A percentile compares a stretch with the other conserved stretches of the same genome.
Conservation (phyloP, 1,140 invertebrate genomes). For the Drosophila carrolli region DNA sequence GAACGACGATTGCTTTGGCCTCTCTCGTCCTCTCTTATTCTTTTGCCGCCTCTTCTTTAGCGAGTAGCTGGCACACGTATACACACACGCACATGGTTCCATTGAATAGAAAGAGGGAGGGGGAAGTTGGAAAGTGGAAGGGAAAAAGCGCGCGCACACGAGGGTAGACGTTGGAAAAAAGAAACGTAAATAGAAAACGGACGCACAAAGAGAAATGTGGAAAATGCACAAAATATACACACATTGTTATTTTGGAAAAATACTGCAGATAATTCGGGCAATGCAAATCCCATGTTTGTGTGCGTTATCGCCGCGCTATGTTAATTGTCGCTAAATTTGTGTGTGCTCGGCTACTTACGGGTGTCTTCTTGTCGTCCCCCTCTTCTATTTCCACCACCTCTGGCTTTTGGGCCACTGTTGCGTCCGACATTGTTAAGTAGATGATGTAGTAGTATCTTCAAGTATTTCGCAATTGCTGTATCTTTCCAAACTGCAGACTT, state of each 20-base stretch:
- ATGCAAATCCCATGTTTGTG: slow-evolving; percentile 22
- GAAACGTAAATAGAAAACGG: slow-evolving; percentile 57
- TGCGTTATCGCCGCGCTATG: slow-evolving; percentile 64
- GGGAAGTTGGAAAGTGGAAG: slow-evolving; percentile 39
- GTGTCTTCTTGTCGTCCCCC: slow-evolving; percentile 67
- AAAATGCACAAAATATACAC: slow-evolving; percentile 38
- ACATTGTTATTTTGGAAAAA: slow-evolving; percentile 67
- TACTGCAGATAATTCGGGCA: slow-evolving; percentile 69
- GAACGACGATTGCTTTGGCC: slow-evolving; percentile 43
- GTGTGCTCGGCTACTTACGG: slow-evolving; percentile 57
- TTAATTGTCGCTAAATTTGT: slow-evolving; percentile 66
- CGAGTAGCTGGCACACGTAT: slow-evolving; percentile 57
- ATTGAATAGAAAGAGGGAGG: neutral
- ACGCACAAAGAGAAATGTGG: slow-evolving; percentile 29
- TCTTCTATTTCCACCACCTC: slow-evolving; percentile 56
- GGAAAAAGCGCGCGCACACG: slow-evolving; percentile 80
- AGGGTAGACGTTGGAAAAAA: slow-evolving; percentile 57
- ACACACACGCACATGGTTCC: slow-evolving; percentile 16
- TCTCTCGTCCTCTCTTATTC: slow-evolving; percentile 3
- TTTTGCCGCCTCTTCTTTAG: slow-evolving; percentile 21
- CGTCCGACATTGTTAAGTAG: slow-evolving; percentile 57
- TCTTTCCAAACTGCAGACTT: slow-evolving; percentile 48
- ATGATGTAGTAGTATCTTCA: neutral
- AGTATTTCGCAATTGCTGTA: slow-evolving; percentile 53
- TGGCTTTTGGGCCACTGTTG: slow-evolving; percentile 61